A percentile compares a stretch with the other conserved stretches of the same genome.
These are phyloP conservation scores for Lycocorax pyrrhopterus DNA, from an alignment of 2,113 vertebrate genomes.

Conservation along the genomic window DNA sequence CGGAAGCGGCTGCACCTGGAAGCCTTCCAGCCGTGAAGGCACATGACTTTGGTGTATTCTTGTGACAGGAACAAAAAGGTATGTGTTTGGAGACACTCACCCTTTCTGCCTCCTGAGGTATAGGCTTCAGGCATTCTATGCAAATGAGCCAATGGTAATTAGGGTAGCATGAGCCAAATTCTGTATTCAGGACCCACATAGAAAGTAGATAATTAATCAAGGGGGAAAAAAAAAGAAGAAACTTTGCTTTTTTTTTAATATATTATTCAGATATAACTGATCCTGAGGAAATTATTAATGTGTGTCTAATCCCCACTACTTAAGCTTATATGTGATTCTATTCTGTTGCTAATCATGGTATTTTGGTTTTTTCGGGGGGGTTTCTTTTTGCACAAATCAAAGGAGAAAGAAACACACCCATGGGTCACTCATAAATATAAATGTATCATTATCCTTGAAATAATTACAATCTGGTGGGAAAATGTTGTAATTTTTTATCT, in stretches of 20 bases:
- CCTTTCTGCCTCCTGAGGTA: background rate
- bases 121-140: background rate
- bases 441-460: background rate
- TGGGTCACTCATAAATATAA: background rate
- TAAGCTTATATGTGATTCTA: background rate
- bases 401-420: background rate
- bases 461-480: background rate
- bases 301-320: background rate
- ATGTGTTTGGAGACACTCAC: background rate
- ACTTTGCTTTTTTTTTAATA: background rate
- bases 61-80: background rate
- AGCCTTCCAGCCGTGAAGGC: background rate
- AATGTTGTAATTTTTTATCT: background rate
- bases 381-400: background rate
- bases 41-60: background rate
- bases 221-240: background rate
- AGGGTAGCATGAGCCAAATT: background rate
- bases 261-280: background rate
- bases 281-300: constrained; percentile 1
- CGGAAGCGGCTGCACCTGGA: background rate
- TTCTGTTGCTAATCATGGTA: background rate
- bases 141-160: constrained; percentile 33
- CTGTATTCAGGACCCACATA: background rate
- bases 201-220: constrained; percentile 34
- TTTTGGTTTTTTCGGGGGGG: background rate